phyloP scores from a whole-genome alignment of 2,797 vertebrate species.

The Discoglossus pictus region DNA sequence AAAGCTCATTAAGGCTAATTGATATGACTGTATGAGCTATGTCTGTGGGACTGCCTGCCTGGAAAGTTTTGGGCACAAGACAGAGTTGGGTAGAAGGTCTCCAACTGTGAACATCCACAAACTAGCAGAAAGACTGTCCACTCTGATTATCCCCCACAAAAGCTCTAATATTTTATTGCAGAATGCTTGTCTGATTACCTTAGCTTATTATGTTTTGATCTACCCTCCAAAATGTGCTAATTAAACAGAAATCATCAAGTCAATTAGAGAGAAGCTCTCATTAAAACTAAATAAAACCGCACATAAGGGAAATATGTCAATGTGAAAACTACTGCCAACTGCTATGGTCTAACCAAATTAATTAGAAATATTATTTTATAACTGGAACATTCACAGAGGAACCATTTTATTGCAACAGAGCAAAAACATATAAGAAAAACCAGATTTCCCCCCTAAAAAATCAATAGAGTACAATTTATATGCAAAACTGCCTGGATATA shows the following conservation, averaged over 20 bases:
- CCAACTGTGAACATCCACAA: slow-evolving; percentile 59
- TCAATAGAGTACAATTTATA: too few relatives aligned
- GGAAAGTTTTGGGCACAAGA: slow-evolving; percentile 52
- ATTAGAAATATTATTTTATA: slow-evolving; percentile 13
- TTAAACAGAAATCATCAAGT: slow-evolving; percentile 74
- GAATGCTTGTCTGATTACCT: slow-evolving; percentile 69
- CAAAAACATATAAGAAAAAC: background rate
- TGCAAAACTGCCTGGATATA: too few relatives aligned
- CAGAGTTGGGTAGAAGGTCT: slow-evolving; percentile 56
- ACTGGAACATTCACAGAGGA: background rate
- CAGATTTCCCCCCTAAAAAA: too few relatives aligned
- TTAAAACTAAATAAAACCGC: slow-evolving; percentile 59
- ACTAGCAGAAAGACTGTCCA: slow-evolving; percentile 63
- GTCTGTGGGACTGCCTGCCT: slow-evolving; percentile 52
- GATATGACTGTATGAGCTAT: slow-evolving; percentile 54
- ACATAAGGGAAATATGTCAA: slow-evolving; percentile 6
- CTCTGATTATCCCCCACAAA: slow-evolving; percentile 68
- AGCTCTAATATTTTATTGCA: slow-evolving; percentile 62
- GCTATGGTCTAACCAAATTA: slow-evolving; percentile 8
- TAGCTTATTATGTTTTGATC: slow-evolving; percentile 66
- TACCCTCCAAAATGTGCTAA: slow-evolving; percentile 70
- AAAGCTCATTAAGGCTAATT: slow-evolving; percentile 59
- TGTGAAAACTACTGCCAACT: slow-evolving; percentile 14
- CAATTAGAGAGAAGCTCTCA: slow-evolving; percentile 68
- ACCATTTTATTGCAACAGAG: background rate